Evolutionary conservation across 2,797 vertebrate species (phyloP).

Genomic region (Aldrovandia affinis): DNA sequence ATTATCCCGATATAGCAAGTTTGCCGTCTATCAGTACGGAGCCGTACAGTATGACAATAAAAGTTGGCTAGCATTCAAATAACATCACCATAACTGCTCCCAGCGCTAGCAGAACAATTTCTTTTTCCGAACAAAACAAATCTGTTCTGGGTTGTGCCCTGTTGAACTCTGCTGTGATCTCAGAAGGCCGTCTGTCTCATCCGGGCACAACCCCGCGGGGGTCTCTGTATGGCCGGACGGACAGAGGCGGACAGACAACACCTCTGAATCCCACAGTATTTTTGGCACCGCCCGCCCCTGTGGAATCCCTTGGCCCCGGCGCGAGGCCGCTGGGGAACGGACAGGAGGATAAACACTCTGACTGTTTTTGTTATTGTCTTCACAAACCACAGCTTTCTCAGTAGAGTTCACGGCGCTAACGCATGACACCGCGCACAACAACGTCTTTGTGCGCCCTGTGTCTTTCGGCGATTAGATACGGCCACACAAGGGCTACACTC

Average conservation of each 20-base stretch:
- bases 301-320: neutral
- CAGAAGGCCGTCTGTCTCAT: neutral
- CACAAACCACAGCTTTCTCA: neutral
- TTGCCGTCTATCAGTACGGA: neutral
- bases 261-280: neutral
- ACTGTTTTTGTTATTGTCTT: slow-evolving; percentile 8
- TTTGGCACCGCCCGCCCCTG: neutral
- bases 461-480: too few relatives aligned
- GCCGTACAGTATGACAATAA: neutral
- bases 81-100: neutral
- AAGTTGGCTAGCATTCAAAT: neutral
- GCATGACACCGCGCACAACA: neutral
- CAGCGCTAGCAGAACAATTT: too few relatives aligned
- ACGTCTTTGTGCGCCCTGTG: too few relatives aligned
- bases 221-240: neutral
- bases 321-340: neutral
- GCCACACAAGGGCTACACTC: too few relatives aligned
- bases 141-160: neutral
- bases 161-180: neutral
- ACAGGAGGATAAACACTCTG: neutral
- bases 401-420: neutral
- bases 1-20: neutral
- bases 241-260: neutral
- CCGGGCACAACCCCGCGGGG: neutral
- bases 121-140: neutral